Evolutionary conservation across 2,888 invertebrate genomes (phyloP), one percentile per base, ranked within the genome.

Genomic region (Drosophila phalerata): DNA sequence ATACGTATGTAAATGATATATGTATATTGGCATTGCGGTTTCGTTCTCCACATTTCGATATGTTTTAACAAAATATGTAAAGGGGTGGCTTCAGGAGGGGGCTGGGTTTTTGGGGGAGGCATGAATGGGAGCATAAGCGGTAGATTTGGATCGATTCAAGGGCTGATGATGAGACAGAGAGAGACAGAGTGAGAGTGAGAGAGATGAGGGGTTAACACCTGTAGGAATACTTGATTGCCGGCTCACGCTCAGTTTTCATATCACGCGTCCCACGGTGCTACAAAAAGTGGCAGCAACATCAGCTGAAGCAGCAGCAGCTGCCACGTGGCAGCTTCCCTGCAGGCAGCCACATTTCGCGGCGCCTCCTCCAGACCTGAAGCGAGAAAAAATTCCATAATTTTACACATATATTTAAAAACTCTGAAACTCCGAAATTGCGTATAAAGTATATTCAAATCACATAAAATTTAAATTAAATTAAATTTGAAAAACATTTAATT

Each of bases 171-270:
- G 43, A 13, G 22, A 13, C n/a, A n/a, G n/a, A n/a, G n/a, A n/a
- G n/a, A n/a, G n/a, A n/a, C n/a, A n/a, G n/a, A n/a, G n/a, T n/a
- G n/a, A n/a, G n/a, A n/a, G n/a, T n/a, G n/a, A n/a, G n/a, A n/a
- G n/a, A n/a, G n/a, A n/a, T n/a, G 8, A 10, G 32, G 57, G 42
- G 32, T n/a, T 71, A 88, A 79, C 70, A 77, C 82, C 88, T 79
- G 74, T 89, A 87, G 88, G 89, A 87, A 89, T 85, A 84, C 79
- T 81, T 86, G 82, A 77, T 85, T 81, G 89, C 89, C 85, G 82
- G 73, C 89, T 81, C 82, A 69, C 75, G 72, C 81, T 89, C 78
- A 87, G 64, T 75, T 70, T 66, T 62, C 77, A 77, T 82, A 78
- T 90, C 88, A 87, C 86, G 89, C 86, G 32, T 52, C 56, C 73